Percentiles rank a stretch among this genome's conserved stretches.
Conservation (phyloP, 1,140 invertebrate genomes). For the Hirudo medicinalis region DNA sequence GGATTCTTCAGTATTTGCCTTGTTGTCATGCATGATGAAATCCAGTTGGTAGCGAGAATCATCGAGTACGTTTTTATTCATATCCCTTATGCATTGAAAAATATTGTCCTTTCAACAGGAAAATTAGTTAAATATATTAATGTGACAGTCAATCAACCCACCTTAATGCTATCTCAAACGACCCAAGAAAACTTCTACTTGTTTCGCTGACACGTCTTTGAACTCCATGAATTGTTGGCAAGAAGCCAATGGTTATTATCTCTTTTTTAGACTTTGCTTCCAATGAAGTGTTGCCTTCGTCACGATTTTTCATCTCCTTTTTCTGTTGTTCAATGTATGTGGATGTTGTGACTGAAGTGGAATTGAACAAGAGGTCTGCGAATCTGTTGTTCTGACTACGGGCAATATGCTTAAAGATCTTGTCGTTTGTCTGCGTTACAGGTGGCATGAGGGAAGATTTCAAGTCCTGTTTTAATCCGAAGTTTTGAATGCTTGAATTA, state of each 20-base stretch:
- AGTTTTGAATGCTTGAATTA: too few relatives aligned
- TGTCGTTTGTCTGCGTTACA: too few relatives aligned
- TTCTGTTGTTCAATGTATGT: too few relatives aligned
- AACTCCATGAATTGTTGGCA: constrained; percentile 1
- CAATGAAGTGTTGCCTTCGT: too few relatives aligned
- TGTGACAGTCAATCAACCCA: background rate
- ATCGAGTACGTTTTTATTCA: constrained; percentile 11
- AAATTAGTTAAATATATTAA: background rate
- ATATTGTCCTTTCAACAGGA: background rate
- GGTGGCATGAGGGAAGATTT: too few relatives aligned
- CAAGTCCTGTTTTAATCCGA: too few relatives aligned
- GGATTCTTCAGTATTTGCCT: constrained; percentile 8
- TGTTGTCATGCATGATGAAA: constrained; percentile 16
- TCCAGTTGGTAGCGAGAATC: constrained; percentile 6
- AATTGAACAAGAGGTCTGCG: too few relatives aligned
- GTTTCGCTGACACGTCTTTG: background rate
- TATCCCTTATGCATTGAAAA: background rate
- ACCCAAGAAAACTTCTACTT: background rate
- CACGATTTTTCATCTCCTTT: too few relatives aligned
- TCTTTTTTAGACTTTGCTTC: background rate
- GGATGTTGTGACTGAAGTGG: too few relatives aligned
- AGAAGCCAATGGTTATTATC: background rate
- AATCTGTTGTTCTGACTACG: too few relatives aligned
- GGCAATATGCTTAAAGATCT: too few relatives aligned
- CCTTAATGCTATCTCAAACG: background rate